A percentile compares a stretch with the other conserved stretches of the same genome.
Conservation (phyloP, 2,888 invertebrate species). For the Drepana falcataria region DNA sequence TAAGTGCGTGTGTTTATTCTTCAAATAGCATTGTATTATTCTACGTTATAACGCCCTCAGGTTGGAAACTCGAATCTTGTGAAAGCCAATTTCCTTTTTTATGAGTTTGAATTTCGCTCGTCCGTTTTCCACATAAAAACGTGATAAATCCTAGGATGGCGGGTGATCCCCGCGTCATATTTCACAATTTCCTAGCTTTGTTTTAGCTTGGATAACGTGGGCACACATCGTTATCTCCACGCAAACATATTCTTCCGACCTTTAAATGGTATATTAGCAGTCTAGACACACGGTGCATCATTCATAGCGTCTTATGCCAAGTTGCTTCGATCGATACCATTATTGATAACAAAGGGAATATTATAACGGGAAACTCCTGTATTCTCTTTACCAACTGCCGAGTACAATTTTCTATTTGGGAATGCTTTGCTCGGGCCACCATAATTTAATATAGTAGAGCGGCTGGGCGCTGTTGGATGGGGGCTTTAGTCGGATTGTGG, state of each 20-base stretch:
- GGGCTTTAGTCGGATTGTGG: conserved; percentile 67
- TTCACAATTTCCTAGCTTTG: conserved; percentile 57
- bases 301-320: conserved; percentile 22
- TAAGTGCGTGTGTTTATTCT: conserved; percentile 4
- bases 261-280: conserved; percentile 40
- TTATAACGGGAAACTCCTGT: conserved; percentile 38
- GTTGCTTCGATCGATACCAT: conserved; percentile 20
- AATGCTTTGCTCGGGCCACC: conserved; percentile 67
- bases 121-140: conserved; percentile 41
- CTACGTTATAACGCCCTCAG: conserved; percentile 8
- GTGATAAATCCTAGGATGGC: conserved; percentile 55
- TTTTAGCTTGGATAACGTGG: conserved; percentile 46
- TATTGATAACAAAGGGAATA: conserved; percentile 32
- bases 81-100: not conserved
- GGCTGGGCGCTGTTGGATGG: conserved; percentile 41
- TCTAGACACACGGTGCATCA: conserved; percentile 33
- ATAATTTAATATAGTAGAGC: conserved; percentile 76
- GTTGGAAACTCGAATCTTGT: not conserved
- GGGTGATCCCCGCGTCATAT: conserved; percentile 56
- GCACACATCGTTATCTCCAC: conserved; percentile 25
- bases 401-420: conserved; percentile 68
- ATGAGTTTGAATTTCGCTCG: conserved; percentile 13
- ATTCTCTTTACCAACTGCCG: conserved; percentile 40
- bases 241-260: conserved; percentile 17
- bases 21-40: conserved; percentile 3